Evolutionary conservation across 2,113 vertebrate genomes (phyloP).

Genomic region (Hydropotes inermis): DNA sequence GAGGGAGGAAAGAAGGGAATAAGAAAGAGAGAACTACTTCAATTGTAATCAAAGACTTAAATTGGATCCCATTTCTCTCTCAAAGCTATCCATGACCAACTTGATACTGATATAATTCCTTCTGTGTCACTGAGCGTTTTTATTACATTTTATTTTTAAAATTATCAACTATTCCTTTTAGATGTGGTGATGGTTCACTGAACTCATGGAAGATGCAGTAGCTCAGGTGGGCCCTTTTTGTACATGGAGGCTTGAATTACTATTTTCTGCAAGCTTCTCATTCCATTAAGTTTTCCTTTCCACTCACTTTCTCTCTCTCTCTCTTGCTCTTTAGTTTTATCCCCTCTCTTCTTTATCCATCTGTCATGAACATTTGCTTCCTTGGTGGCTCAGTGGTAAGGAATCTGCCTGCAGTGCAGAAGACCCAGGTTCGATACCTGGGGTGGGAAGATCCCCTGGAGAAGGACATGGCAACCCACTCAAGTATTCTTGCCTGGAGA

Average conservation of each 20-base stretch:
- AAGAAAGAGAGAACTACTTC: background rate
- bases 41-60: background rate
- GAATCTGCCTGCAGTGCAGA: background rate
- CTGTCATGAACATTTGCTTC: background rate
- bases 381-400: background rate
- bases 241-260: background rate
- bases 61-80: background rate
- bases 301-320: background rate
- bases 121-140: background rate
- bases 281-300: background rate
- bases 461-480: background rate
- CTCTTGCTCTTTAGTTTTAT: background rate
- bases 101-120: background rate
- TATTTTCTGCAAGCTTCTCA: background rate
- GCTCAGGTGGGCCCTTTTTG: background rate
- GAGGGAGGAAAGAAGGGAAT: accelerated
- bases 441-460: background rate
- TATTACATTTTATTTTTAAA: background rate
- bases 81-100: background rate
- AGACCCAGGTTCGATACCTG: background rate
- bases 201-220: background rate
- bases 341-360: background rate
- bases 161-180: background rate
- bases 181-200: background rate
- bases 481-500: background rate